Conservation (phyloP, 2,113 vertebrate genomes). For the Anseranas semipalmata region DNA sequence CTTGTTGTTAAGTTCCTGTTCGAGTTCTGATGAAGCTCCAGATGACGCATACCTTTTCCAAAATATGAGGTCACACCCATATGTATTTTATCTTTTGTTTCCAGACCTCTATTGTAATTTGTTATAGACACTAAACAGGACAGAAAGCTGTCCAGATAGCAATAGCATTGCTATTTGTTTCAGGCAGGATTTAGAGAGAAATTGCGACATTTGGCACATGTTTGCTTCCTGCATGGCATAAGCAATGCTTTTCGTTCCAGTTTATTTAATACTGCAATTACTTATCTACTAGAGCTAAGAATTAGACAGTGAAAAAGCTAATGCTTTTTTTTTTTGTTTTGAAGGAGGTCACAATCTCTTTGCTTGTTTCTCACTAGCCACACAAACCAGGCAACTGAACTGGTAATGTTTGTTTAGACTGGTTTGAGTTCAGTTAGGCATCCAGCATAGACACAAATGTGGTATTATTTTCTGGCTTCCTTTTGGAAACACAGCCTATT, state of each 20-base stretch:
- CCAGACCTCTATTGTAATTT: not conserved
- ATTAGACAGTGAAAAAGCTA: not conserved
- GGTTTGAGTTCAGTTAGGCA: not conserved
- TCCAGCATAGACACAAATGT: not conserved
- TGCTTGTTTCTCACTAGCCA: not conserved
- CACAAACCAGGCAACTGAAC: not conserved
- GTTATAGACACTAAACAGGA: not conserved
- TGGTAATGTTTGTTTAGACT: not conserved
- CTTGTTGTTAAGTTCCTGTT: not conserved
- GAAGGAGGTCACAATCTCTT: not conserved
- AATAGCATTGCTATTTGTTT: not conserved
- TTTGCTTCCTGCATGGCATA: not conserved
- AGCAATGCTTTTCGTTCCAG: not conserved
- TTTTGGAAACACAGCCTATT: not conserved
- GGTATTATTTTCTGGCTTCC: not conserved
- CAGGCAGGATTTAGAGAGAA: not conserved
- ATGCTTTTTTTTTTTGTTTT: not conserved
- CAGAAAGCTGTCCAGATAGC: not conserved
- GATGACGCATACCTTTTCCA: not conserved
- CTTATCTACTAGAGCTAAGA: not conserved
- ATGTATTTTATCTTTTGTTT: not conserved
- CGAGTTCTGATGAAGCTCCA: not conserved
- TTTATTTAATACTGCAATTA: not conserved
- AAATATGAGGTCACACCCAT: not conserved
- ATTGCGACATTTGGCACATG: not conserved